Evolutionary conservation across 2,888 invertebrate genomes (phyloP), one percentile per base, ranked within the genome.

Genomic region (Pharmacophagus antenor): DNA sequence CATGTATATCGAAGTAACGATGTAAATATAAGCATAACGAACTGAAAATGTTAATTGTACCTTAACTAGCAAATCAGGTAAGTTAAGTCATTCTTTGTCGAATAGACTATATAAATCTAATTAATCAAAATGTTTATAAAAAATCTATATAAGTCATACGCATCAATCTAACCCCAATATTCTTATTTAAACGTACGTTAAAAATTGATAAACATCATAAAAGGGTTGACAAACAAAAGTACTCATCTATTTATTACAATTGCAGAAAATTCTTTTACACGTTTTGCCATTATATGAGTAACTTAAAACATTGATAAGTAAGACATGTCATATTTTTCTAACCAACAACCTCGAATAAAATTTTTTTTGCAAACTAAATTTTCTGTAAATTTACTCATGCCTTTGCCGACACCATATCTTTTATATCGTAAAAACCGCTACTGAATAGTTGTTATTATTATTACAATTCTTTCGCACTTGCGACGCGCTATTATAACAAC

Each of bases 381-480:
- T 50, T 46, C 46, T 44, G 27, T 25, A 42, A 25, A 21, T 49
- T 54, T 27, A 44, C 49, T 41, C 55, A 59, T 23, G 23, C 22
- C n/a, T 46, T 2, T 42, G 55, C 18, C 31, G 42, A 21, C 41
- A 23, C 27, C 27, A 22, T 22, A 50, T 41, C 44, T 51, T 52
- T 60, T 47, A 50, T 51, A 61, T 60, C 56, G 60, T 56, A 51
- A 60, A 56, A 37, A 56, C 50, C 37, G 46, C 56, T 60, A 51
- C 51, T 50, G 25, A 55, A n/a, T n/a, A n/a, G n/a, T n/a, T n/a
- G n/a, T 50, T 56, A 60, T 60, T 60, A 56, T 55, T 56, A 60
- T 50, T 48, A 46, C 31, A 50, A 55, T 56, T 15, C 44, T 55
- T 51, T 50, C 60, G 56, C 37, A 46, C n/a, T 60, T 50, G 42